Evolutionary conservation across 2,797 vertebrate genomes (phyloP).

Genomic region (Trachurus trachurus): DNA sequence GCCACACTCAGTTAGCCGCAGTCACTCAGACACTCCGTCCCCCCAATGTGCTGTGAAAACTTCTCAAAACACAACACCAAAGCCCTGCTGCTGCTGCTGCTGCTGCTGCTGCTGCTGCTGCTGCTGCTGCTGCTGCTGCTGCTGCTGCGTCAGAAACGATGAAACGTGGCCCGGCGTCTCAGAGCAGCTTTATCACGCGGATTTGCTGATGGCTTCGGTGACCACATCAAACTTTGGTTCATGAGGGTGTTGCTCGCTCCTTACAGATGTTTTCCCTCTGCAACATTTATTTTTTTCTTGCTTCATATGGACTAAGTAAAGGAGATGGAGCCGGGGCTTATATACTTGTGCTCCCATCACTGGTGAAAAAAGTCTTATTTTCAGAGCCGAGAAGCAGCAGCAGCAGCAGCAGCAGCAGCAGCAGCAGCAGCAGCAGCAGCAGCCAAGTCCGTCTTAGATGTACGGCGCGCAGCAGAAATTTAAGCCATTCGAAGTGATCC

Average conservation of each 20-base stretch:
- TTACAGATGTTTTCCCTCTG: constrained; percentile 39
- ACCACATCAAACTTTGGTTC: constrained; percentile 49
- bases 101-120: too few relatives aligned
- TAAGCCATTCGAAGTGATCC: constrained; percentile 23
- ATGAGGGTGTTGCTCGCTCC: neutral
- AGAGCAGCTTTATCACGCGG: constrained; percentile 33
- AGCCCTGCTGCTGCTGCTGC: constrained; percentile 33
- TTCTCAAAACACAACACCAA: constrained; percentile 45
- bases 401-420: neutral
- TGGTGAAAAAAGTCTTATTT: constrained; percentile 21
- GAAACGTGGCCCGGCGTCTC: constrained; percentile 52
- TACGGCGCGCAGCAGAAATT: neutral
- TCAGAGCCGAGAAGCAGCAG: constrained; percentile 6
- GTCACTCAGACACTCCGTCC: constrained; percentile 55
- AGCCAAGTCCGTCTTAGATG: constrained; percentile 13
- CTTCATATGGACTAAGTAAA: constrained; percentile 18
- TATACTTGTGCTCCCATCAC: constrained; percentile 16
- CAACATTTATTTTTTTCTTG: constrained; percentile 1
- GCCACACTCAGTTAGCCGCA: constrained; percentile 64
- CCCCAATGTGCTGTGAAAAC: constrained; percentile 60
- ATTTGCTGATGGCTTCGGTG: constrained; percentile 46
- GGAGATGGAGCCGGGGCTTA: constrained; percentile 12
- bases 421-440: neutral
- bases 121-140: too few relatives aligned
- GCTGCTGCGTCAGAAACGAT: constrained; percentile 31